These are phyloP conservation scores for Atta texana DNA, from an alignment of 1,140 invertebrate genomes.

Conservation along the genomic window DNA sequence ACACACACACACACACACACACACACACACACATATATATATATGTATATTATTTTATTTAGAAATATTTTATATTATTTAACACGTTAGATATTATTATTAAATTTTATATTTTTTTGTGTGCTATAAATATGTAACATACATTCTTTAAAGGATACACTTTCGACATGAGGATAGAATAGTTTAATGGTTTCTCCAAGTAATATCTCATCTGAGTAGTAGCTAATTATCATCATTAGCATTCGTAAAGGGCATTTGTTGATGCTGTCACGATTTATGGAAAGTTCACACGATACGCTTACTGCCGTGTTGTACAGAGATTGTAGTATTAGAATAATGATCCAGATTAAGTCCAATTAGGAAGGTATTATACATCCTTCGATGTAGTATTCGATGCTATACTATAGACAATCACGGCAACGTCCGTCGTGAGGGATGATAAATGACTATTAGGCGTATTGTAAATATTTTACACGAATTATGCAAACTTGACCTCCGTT, in stretches of 20 bases:
- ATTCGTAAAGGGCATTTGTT: constrained; percentile 28
- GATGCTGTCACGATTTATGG: constrained; percentile 38
- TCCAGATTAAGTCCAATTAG: constrained; percentile 47
- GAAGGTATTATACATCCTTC: constrained; percentile 38
- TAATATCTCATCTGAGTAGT: constrained; percentile 18
- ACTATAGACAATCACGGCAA: constrained; percentile 23
- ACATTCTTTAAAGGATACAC: background rate
- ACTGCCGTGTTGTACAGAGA: background rate
- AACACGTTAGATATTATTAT: constrained; percentile 11
- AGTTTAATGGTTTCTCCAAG: background rate
- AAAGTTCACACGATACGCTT: constrained; percentile 5
- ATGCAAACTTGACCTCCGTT: constrained; percentile 42
- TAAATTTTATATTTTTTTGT: background rate
- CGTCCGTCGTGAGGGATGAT: background rate
- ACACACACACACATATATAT: no score
- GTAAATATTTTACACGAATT: constrained; percentile 11
- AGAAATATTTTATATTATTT: background rate
- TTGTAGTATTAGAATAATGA: constrained; percentile 42
- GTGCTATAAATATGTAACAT: background rate
- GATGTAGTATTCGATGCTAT: background rate
- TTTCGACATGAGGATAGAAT: background rate
- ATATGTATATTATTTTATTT: no score
- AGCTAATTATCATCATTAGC: constrained; percentile 20
- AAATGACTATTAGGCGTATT: constrained; percentile 35
- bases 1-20: no score